Evolutionary conservation across 2,888 invertebrate genomes (phyloP), one percentile per base, ranked within the genome.

Genomic region (Pristionchus mayeri): DNA sequence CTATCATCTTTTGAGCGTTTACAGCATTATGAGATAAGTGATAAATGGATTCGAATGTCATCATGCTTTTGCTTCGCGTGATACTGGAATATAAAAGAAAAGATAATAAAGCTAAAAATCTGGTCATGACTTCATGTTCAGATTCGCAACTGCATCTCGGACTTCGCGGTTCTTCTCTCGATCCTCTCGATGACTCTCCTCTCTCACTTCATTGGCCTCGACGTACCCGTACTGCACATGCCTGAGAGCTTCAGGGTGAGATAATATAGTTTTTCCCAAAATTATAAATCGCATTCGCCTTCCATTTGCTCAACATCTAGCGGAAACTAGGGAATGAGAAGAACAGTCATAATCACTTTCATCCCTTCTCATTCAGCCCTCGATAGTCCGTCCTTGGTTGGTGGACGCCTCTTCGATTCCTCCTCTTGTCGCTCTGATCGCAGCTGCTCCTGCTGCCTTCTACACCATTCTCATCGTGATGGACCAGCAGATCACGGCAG

Each of bases 401-500:
- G 87, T 90, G n/a, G 88, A 90, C 71, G 84, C 88, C 16, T 83
- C 85, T 3, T 75, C 85, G 37, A 85, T 90, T 16, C 86, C 87
- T 24, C 40, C 40, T 34, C 52, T 93, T 92, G 88, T 92, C 24
- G 87, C 89, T 37, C 76, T 93, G 2, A 91, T 93, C 34, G 93
- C 93, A 0, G 78, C 93, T 0, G 87, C 93, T 2, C 94, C 94
- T 0, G 94, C 94, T 13, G 79, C 93, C 16, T 91, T 94, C 78
- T 93, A 93, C 67, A 93, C 93, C 13, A 94, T 94, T 81, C 90
- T 94, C 52, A 93, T 94, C 78, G 93, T 94, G 86, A 93, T 94
- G 93, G 94, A 94, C 88, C 94, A 94, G 87, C 94, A 94, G 88
- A 94, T 94, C 86, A 94, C 94, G 1, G 93, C 94, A n/a, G 94